Conservation (phyloP, 2,113 vertebrate species). For the Ictidomys tridecemlineatus region DNA sequence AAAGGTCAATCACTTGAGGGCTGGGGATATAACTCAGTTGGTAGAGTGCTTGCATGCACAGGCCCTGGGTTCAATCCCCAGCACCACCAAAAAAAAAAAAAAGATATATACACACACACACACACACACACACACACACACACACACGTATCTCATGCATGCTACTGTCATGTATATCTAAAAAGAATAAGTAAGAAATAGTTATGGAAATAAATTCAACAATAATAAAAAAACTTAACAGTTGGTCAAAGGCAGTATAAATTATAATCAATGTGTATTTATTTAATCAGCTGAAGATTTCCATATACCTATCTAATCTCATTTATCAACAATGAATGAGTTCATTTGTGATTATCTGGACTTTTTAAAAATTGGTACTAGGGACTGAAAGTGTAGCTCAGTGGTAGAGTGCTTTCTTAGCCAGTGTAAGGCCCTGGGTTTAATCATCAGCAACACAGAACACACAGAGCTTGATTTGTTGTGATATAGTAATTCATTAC, state of each 20-base stretch:
- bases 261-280: constrained; percentile 15
- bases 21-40: too few relatives aligned
- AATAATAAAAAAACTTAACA: too few relatives aligned
- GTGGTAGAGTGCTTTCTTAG: not conserved
- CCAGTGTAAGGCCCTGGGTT: not conserved
- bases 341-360: not conserved
- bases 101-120: too few relatives aligned
- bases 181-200: too few relatives aligned
- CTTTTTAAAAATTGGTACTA: not conserved
- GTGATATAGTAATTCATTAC: not conserved
- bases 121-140: too few relatives aligned
- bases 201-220: too few relatives aligned
- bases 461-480: not conserved
- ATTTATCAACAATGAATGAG: constrained; percentile 24
- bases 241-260: not conserved
- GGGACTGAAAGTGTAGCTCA: not conserved
- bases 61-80: too few relatives aligned
- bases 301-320: not conserved
- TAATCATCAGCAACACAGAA: not conserved
- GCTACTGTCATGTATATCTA: too few relatives aligned
- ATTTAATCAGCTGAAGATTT: constrained; percentile 45
- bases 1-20: too few relatives aligned
- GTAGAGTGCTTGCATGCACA: too few relatives aligned
- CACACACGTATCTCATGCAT: too few relatives aligned
- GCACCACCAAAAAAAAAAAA: too few relatives aligned